Evolutionary conservation across 2,888 invertebrate species (phyloP).

Genomic region (Rhodophaea formosa): DNA sequence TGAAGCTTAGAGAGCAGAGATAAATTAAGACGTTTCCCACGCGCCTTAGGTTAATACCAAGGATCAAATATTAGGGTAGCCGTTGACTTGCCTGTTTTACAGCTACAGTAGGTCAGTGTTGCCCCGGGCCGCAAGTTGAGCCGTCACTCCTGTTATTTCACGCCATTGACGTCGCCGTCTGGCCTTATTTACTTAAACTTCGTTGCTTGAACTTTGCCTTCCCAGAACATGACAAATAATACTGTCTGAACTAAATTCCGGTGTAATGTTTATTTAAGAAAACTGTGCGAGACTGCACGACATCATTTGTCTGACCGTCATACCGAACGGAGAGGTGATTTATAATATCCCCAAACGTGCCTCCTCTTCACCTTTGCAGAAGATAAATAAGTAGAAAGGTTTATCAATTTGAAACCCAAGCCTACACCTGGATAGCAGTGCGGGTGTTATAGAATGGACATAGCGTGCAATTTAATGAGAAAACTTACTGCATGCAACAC

Average conservation of each 20-base stretch:
- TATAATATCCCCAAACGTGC: slow-evolving; percentile 11
- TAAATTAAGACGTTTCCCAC: slow-evolving; percentile 7
- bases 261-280: slow-evolving; percentile 48
- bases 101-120: slow-evolving; percentile 35
- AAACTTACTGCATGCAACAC: not conserved
- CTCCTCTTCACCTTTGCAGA: not conserved
- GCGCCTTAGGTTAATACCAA: not conserved
- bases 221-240: slow-evolving; percentile 54
- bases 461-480: not conserved
- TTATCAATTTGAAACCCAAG: not conserved
- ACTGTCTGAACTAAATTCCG: slow-evolving; percentile 41
- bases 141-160: slow-evolving; percentile 58
- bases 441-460: no score
- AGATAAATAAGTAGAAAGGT: not conserved
- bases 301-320: slow-evolving; percentile 40
- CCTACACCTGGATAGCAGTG: not conserved
- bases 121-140: slow-evolving; percentile 39
- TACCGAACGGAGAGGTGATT: slow-evolving; percentile 25
- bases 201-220: slow-evolving; percentile 53
- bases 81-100: slow-evolving; percentile 32
- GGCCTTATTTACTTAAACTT: slow-evolving; percentile 53
- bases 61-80: slow-evolving; percentile 28
- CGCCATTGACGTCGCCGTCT: slow-evolving; percentile 50
- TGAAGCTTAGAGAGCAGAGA: not conserved
- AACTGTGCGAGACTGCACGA: slow-evolving; percentile 46